Conservation (phyloP, 2,113 vertebrate species). For the Pontoporia blainvillei region DNA sequence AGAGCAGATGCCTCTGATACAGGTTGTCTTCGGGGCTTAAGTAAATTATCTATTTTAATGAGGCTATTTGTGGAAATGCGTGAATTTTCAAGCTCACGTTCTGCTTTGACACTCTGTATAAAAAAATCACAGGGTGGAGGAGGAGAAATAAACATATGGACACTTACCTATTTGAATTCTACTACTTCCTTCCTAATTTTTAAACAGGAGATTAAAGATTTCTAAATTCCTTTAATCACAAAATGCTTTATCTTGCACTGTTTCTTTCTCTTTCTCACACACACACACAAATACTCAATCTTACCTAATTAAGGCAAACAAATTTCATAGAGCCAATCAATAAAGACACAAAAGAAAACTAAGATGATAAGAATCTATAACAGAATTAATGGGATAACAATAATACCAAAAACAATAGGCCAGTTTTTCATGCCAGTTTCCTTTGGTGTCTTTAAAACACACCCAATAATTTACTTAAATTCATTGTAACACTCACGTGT, state of each 20-base stretch:
- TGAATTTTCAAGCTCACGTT: slow-evolving; percentile 38
- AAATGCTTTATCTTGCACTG: background rate
- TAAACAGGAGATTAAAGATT: background rate
- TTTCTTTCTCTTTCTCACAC: background rate
- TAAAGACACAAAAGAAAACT: background rate
- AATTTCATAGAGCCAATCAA: slow-evolving; percentile 10
- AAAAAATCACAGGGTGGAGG: background rate
- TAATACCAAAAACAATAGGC: background rate
- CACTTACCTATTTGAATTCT: background rate
- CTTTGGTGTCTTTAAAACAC: background rate
- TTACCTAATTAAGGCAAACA: background rate
- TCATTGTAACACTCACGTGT: slow-evolving; percentile 82
- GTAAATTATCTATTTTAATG: slow-evolving; percentile 60
- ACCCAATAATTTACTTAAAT: background rate
- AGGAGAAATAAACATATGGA: background rate
- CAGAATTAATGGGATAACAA: background rate
- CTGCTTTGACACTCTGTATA: slow-evolving; percentile 71
- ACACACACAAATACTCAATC: background rate
- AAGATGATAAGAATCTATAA: background rate
- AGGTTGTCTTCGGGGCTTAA: slow-evolving; percentile 35
- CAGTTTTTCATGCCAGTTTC: background rate
- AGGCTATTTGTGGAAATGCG: slow-evolving; percentile 44
- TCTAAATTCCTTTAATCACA: background rate
- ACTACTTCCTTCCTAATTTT: background rate
- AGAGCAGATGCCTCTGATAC: slow-evolving; percentile 1